A percentile compares a stretch with the other conserved stretches of the same genome.
These are phyloP conservation scores for Excalfactoria chinensis DNA, from an alignment of 2,113 vertebrate species.

Conservation along the genomic window DNA sequence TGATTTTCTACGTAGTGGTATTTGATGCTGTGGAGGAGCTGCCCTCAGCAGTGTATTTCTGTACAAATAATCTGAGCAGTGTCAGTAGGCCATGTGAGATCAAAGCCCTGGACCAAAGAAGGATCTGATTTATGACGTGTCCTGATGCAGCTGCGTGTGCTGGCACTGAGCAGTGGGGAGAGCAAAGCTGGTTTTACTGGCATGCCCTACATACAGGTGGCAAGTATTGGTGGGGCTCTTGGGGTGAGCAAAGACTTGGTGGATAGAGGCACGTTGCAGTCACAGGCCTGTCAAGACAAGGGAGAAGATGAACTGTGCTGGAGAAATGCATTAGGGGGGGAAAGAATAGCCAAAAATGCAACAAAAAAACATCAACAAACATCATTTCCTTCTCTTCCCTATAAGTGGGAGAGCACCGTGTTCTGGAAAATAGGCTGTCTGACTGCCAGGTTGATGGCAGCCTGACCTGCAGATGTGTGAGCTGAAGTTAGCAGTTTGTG, in stretches of 20 bases:
- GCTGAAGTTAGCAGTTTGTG: neutral
- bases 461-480: neutral
- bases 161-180: neutral
- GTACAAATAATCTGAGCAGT: neutral
- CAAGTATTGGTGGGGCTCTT: neutral
- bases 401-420: fast-evolving
- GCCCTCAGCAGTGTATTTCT: neutral
- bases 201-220: fast-evolving
- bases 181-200: neutral
- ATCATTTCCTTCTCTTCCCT: neutral
- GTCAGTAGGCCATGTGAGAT: neutral
- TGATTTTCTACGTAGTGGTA: fast-evolving
- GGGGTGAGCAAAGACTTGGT: neutral
- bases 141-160: neutral
- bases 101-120: neutral
- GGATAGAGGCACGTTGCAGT: neutral
- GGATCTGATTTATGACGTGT: neutral
- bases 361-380: fast-evolving
- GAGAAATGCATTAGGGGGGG: neutral
- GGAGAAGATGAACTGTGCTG: neutral
- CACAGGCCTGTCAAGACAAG: fast-evolving
- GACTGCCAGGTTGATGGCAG: neutral
- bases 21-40: neutral
- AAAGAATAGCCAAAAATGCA: fast-evolving
- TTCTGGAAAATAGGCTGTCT: neutral